Evolutionary conservation across 2,797 vertebrate genomes (phyloP).

Genomic region (Pangasius sanitwongsei): DNA sequence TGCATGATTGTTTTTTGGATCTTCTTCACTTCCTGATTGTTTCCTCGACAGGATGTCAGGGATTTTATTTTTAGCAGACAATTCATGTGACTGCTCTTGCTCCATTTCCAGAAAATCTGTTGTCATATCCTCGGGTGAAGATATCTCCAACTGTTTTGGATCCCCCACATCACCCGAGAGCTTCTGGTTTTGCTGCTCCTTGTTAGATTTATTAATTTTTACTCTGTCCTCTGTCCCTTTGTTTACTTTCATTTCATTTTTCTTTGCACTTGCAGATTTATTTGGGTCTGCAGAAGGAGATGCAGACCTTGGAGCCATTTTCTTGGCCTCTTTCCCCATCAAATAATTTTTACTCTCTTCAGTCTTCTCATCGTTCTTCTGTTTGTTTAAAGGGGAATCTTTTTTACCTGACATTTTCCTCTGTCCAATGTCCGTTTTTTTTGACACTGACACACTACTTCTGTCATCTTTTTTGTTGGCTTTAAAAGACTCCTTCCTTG

Average conservation of each 20-base stretch:
- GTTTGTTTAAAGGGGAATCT: slow-evolving; percentile 64
- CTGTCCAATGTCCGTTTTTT: slow-evolving; percentile 66
- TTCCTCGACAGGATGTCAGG: not conserved
- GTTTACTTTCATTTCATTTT: slow-evolving; percentile 55
- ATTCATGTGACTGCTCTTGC: slow-evolving; percentile 48
- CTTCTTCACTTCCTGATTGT: slow-evolving; percentile 21
- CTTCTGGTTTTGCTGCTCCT: slow-evolving; percentile 61
- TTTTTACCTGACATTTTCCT: slow-evolving; percentile 68
- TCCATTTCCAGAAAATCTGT: slow-evolving; percentile 70
- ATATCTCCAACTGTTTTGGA: slow-evolving; percentile 68
- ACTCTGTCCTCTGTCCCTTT: slow-evolving; percentile 61
- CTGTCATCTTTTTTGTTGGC: slow-evolving; percentile 76
- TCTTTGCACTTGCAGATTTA: slow-evolving; percentile 64
- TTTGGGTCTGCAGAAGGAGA: slow-evolving; percentile 47
- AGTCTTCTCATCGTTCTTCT: slow-evolving; percentile 74
- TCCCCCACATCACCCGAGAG: slow-evolving; percentile 51
- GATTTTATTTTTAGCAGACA: not conserved
- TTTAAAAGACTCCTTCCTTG: slow-evolving; percentile 69
- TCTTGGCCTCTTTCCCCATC: slow-evolving; percentile 65
- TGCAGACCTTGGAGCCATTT: slow-evolving; percentile 40
- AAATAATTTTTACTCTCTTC: slow-evolving; percentile 66
- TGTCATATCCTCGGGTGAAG: slow-evolving; percentile 79
- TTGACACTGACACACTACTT: slow-evolving; percentile 16
- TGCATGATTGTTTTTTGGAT: slow-evolving; percentile 47
- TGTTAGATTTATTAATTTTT: slow-evolving; percentile 50